These are phyloP conservation scores for Squalus acanthias DNA, from an alignment of 2,797 vertebrate species.

Conservation along the genomic window DNA sequence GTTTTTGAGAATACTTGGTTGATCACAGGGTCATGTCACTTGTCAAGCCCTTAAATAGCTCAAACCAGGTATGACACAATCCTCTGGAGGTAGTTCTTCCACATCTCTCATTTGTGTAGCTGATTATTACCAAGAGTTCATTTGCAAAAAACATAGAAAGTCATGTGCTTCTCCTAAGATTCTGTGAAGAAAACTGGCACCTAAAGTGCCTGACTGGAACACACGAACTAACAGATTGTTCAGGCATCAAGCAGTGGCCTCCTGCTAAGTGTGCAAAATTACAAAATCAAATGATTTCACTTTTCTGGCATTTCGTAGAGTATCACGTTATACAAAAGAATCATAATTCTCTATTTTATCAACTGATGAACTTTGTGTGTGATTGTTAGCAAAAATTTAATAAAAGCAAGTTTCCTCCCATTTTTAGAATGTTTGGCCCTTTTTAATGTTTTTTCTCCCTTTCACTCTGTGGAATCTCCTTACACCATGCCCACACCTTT, in stretches of 20 bases:
- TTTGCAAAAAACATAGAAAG: conserved; percentile 3
- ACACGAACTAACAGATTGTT: conserved; percentile 32
- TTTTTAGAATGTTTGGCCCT: background rate
- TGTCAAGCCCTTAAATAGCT: conserved; percentile 28
- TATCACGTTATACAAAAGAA: background rate
- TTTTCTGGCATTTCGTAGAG: background rate
- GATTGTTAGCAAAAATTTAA: background rate
- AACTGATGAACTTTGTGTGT: background rate
- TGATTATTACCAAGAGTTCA: background rate
- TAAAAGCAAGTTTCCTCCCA: background rate
- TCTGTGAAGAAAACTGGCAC: conserved; percentile 23
- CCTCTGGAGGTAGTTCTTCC: background rate
- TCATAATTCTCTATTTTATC: background rate
- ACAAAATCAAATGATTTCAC: conserved; percentile 22
- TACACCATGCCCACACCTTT: background rate
- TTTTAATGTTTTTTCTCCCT: background rate
- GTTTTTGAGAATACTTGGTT: conserved; percentile 13
- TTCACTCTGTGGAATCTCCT: background rate
- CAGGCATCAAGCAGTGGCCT: conserved; percentile 4
- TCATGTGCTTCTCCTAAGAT: background rate
- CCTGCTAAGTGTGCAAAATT: conserved; percentile 27
- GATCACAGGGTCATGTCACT: background rate
- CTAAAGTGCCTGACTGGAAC: background rate
- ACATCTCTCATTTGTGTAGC: conserved; percentile 11
- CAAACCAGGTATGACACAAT: background rate